These are phyloP conservation scores for Dromaius novaehollandiae DNA, from an alignment of 2,113 vertebrate species.

Conservation along the genomic window DNA sequence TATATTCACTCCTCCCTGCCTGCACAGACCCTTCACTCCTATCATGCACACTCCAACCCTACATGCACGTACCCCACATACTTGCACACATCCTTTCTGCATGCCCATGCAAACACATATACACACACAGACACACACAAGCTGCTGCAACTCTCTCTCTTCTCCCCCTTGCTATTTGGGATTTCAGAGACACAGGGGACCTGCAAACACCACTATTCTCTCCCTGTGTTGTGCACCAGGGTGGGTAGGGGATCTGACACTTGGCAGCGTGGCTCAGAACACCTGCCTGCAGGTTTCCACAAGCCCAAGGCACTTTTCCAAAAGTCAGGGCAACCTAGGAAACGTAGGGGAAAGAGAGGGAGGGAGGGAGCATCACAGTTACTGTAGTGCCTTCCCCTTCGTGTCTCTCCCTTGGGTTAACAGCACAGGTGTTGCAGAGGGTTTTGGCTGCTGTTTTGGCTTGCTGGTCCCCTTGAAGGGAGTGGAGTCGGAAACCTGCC, in stretches of 20 bases:
- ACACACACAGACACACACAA: neutral
- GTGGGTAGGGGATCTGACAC: neutral
- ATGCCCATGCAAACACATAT: neutral
- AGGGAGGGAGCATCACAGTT: neutral
- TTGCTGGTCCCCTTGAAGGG: neutral
- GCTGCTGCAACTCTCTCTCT: neutral
- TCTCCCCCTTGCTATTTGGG: neutral
- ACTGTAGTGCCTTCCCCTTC: no score
- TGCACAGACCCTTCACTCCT: neutral
- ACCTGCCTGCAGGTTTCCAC: neutral
- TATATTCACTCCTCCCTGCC: no score
- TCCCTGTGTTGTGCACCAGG: accelerated
- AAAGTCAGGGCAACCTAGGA: neutral
- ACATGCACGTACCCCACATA: neutral
- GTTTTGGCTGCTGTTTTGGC: neutral
- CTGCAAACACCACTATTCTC: neutral
- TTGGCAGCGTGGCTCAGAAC: neutral
- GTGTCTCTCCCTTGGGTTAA: neutral
- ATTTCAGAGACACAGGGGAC: neutral
- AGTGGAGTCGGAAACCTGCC: neutral
- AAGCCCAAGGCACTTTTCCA: neutral
- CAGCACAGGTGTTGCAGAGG: neutral
- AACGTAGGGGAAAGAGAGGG: neutral
- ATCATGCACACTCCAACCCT: neutral
- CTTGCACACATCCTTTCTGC: neutral